Percentiles rank a stretch among this genome's conserved stretches.
Evolutionary conservation across 1,140 invertebrate species (phyloP).

Genomic region (Laupala kohalensis): DNA sequence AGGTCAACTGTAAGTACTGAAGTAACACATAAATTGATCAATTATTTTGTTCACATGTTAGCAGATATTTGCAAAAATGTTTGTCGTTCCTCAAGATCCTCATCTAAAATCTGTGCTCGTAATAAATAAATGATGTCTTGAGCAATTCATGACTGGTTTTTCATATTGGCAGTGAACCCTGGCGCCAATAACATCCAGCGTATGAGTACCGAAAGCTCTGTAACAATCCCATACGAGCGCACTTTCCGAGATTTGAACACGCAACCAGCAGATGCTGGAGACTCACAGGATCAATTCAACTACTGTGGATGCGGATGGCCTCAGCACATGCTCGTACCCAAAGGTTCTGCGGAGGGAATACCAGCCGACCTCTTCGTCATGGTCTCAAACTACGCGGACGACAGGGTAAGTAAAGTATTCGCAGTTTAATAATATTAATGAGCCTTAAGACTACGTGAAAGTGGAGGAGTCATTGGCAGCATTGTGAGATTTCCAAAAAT

Average conservation of each 20-base stretch:
- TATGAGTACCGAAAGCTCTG: conserved; percentile 39
- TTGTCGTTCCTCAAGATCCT: no score
- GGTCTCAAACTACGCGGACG: conserved; percentile 31
- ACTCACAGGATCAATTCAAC: conserved; percentile 32
- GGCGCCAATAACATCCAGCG: conserved; percentile 40
- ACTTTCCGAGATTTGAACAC: conserved; percentile 43
- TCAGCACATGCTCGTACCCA: conserved; percentile 36
- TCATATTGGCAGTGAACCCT: conserved; percentile 32
- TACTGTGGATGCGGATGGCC: conserved; percentile 43
- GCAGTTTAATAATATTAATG: no score
- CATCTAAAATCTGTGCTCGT: no score
- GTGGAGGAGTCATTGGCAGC: no score
- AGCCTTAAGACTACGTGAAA: no score
- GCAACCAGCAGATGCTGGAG: conserved; percentile 25
- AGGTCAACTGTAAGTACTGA: conserved; percentile 30
- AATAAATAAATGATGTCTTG: no score
- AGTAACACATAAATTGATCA: background rate
- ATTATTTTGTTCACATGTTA: background rate
- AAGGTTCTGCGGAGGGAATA: conserved; percentile 27
- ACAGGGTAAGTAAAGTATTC: conserved; percentile 21
- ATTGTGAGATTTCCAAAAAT: no score
- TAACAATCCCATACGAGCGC: conserved; percentile 49
- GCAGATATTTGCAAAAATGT: no score
- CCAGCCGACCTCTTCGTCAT: conserved; percentile 32
- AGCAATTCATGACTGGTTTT: background rate